Conservation (phyloP, 2,797 vertebrate genomes). For the Brachyrhaphis roseni region DNA sequence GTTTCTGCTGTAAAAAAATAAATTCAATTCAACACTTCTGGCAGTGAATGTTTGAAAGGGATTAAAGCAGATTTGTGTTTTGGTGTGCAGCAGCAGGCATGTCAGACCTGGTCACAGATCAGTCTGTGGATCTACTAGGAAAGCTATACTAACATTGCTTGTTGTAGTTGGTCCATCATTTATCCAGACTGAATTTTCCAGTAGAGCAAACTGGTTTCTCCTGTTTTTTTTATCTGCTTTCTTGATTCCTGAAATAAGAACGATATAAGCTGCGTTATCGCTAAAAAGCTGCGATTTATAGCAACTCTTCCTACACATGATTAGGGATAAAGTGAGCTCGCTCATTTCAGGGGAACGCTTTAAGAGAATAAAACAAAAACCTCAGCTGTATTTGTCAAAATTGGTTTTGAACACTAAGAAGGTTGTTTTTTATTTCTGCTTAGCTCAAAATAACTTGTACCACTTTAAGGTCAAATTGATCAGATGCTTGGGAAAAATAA, state of each 20-base stretch:
- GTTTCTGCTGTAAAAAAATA: too few species aligned
- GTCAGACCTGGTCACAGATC: background rate
- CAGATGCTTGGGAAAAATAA: background rate
- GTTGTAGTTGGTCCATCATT: background rate
- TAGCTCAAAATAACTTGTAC: background rate
- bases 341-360: too few species aligned
- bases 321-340: background rate
- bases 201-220: background rate
- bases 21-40: background rate
- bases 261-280: background rate
- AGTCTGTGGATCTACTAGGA: background rate
- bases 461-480: background rate
- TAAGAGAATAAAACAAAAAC: background rate
- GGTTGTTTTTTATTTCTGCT: background rate
- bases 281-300: background rate
- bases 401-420: background rate
- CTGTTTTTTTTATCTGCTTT: background rate
- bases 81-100: background rate
- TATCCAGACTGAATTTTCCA: background rate
- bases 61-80: background rate
- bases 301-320: background rate
- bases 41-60: background rate
- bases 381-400: background rate
- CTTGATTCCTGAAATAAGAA: background rate
- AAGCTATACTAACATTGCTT: background rate